Conservation (phyloP, 2,888 invertebrate genomes). For the Rotaria macrura region DNA sequence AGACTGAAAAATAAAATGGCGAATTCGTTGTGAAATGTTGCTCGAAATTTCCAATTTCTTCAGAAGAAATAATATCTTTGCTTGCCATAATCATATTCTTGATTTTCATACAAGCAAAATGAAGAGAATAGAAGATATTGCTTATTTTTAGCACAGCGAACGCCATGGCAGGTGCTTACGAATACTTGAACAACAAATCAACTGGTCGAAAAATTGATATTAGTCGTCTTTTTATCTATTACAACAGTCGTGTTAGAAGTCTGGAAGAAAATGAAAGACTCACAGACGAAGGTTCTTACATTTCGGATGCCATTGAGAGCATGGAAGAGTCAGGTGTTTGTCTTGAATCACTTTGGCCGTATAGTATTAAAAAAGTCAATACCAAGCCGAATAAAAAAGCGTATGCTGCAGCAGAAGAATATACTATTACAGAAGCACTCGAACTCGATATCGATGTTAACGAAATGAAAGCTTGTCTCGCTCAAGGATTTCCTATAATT, state of each 20-base stretch:
- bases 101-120: too few relatives aligned
- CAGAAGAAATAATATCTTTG: too few relatives aligned
- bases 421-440: neutral
- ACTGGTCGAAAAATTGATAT: neutral
- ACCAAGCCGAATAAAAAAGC: neutral
- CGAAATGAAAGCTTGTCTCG: neutral
- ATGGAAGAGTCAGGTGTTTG: neutral
- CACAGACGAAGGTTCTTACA: neutral
- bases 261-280: neutral
- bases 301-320: neutral
- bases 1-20: too few relatives aligned
- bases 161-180: neutral
- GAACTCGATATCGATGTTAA: neutral
- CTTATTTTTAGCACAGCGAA: neutral
- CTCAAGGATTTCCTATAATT: neutral
- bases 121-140: too few relatives aligned
- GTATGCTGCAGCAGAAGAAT: neutral
- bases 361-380: neutral
- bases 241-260: neutral
- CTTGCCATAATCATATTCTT: too few relatives aligned
- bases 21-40: too few relatives aligned
- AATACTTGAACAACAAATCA: neutral
- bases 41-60: too few relatives aligned
- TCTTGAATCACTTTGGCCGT: neutral
- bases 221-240: neutral